Evolutionary conservation across 2,797 vertebrate species (phyloP).

Genomic region (Limosa lapponica): DNA sequence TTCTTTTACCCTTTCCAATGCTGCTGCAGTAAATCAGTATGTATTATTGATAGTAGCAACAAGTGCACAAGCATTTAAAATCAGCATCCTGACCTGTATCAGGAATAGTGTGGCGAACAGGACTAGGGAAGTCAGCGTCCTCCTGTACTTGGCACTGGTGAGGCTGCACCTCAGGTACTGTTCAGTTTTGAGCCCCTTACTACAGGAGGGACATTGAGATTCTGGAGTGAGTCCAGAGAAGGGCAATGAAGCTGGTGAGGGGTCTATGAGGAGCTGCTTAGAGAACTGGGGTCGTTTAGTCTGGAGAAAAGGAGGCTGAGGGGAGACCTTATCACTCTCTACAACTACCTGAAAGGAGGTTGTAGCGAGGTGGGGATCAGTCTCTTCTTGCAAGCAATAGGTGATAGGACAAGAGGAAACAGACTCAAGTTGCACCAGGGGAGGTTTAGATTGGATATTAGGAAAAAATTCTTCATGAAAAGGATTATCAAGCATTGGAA

Average conservation of each 20-base stretch:
- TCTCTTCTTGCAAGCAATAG: neutral
- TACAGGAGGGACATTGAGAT: neutral
- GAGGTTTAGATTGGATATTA: neutral
- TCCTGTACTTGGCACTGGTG: neutral
- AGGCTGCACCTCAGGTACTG: neutral
- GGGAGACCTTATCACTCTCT: neutral
- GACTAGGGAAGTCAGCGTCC: neutral
- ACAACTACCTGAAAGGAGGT: neutral
- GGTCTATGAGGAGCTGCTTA: neutral
- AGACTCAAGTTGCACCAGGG: neutral
- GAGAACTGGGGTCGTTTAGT: neutral
- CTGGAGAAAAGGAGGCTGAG: neutral
- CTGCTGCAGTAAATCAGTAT: neutral
- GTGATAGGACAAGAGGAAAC: neutral
- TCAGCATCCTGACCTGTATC: neutral
- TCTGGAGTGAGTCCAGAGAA: neutral
- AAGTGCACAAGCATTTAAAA: neutral
- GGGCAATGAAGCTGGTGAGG: neutral
- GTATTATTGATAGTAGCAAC: neutral
- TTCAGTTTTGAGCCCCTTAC: neutral
- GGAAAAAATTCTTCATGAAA: neutral
- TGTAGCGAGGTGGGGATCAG: neutral
- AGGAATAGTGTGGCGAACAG: neutral
- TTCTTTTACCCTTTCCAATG: neutral
- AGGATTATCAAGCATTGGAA: neutral